Evolutionary conservation across 2,888 invertebrate genomes (phyloP).

Genomic region (Metellina segmentata): DNA sequence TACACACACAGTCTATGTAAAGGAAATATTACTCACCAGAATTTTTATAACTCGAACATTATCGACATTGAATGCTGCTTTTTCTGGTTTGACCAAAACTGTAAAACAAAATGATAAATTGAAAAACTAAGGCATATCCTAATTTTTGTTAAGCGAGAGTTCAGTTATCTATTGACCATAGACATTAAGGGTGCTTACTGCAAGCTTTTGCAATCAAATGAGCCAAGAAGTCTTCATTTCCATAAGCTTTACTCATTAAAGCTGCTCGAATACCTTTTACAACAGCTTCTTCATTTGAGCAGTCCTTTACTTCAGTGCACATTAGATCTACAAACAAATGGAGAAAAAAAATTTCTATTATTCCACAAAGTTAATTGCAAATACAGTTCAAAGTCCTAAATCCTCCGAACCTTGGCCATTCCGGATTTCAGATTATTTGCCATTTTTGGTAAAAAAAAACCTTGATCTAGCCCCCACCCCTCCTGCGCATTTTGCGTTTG

Average conservation of each 20-base stretch:
- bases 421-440: too few species aligned
- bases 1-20: too few species aligned
- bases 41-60: constrained; percentile 96
- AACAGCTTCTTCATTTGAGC: constrained; percentile 86
- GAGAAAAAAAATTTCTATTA: neutral
- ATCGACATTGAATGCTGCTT: constrained; percentile 93
- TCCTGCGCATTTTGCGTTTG: too few species aligned
- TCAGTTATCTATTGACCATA: neutral
- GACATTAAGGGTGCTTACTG: constrained; percentile 75
- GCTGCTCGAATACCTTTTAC: constrained; percentile 87
- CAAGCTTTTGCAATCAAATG: constrained; percentile 93
- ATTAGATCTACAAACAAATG: constrained; percentile 83
- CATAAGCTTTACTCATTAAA: constrained; percentile 98
- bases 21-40: constrained; percentile 82
- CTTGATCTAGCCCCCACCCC: too few species aligned
- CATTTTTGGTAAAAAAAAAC: too few species aligned
- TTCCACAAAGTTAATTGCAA: neutral
- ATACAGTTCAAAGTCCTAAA: neutral
- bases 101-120: neutral
- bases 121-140: neutral
- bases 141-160: neutral
- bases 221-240: constrained; percentile 95
- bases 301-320: constrained; percentile 88
- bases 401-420: too few species aligned
- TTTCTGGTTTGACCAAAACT: constrained; percentile 68